Conservation (phyloP, 2,113 vertebrate species). For the Sigmodon hispidus region DNA sequence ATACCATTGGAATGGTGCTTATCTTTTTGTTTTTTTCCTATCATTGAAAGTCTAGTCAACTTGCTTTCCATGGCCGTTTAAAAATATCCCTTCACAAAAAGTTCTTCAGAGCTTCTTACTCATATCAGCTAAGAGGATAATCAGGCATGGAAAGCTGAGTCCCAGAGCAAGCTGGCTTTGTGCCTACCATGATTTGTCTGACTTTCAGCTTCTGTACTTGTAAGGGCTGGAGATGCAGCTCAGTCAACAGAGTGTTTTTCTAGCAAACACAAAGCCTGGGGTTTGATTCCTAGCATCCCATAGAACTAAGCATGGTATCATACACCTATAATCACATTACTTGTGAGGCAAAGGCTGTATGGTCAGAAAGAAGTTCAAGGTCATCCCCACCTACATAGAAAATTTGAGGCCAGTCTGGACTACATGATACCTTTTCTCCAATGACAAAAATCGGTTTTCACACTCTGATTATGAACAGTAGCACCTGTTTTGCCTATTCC, state of each 20-base stretch:
- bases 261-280: neutral
- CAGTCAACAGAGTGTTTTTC: neutral
- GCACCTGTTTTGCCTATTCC: neutral
- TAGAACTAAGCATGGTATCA: neutral
- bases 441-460: neutral
- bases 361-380: neutral
- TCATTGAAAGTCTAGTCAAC: neutral
- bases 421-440: neutral
- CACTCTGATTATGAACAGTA: neutral
- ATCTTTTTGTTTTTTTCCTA: neutral
- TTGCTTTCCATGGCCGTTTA: neutral
- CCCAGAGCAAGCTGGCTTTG: neutral
- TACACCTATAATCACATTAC: neutral
- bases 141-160: neutral
- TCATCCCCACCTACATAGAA: neutral
- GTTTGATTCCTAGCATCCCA: neutral
- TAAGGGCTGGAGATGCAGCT: neutral
- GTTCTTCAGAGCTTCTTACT: neutral
- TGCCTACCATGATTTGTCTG: neutral
- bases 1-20: neutral
- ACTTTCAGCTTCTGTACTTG: neutral
- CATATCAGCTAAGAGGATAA: neutral
- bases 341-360: neutral
- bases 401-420: neutral
- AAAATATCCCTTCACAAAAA: slow-evolving; percentile 23